Base-by-base conservation (phyloP, 2,888 invertebrate genomes). In the Cataglyphis albicans region DNA sequence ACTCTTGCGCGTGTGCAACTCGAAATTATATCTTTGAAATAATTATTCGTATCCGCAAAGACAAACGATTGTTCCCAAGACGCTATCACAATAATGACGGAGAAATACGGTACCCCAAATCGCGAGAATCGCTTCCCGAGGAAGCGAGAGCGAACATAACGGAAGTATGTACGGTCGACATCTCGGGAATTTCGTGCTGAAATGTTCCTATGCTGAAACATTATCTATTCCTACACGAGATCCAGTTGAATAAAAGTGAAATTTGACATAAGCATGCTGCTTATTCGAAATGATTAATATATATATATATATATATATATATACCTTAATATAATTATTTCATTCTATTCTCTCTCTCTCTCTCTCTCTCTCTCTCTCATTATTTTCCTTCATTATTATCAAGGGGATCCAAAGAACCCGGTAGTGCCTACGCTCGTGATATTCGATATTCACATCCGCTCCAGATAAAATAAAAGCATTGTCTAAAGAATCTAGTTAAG, bases 71-170 rank as follows among this genome's bases (percentile, higher is more conserved):
- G 44, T 75, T 75, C 75, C 75, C 65, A 75, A 65, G 35, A 21
- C 65, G 48, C 75, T 44, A 75, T 75, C 65, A 18, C 65, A 65
- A 52, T 75, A 75, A 65, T 48, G 65, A 75, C 35, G 38, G 44
- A 32, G 63, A 35, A 75, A 65, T 75, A 75, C 75, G 75, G 75
- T 75, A 75, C 25, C 65, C 75, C 4, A 52, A 75, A 75, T 75
- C 75, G 65, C 75, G 75, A 48, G 48, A 52, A 75, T 75, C 75
- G 65, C 70, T 76, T 68, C 15, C 38, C 70, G 55, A 41, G 75
- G 75, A 75, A 75, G 75, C 67, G 75, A 75, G 75, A 75, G 48
- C 65, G 75, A 75, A 52, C 48, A 75, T 75, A 75, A 75, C 75
- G 75, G 75, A 75, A 65, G 35, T 65, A 48, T 48, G 64, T 21